Percentiles rank a stretch among this genome's conserved stretches.
phyloP scores from a whole-genome alignment of 1,140 invertebrate genomes.

The honey bee (Apis mellifera) region Amel_HAv3.1 CM009941.2:15041001-15041500 shows the following conservation, averaged over 20 bases:
- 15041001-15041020: conserved; percentile 64
- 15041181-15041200: conserved; percentile 74
- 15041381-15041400: conserved; percentile 72
- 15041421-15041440: conserved; percentile 66
- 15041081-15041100: conserved; percentile 68
- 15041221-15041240: conserved; percentile 24
- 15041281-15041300: background rate
- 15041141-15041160: conserved; percentile 66
- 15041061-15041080: conserved; percentile 70
- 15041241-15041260: conserved; percentile 41
- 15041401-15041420: conserved; percentile 65
- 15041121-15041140: conserved; percentile 56
- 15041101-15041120: conserved; percentile 64
- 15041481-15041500: conserved; percentile 68
- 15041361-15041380: conserved; percentile 69
- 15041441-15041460: conserved; percentile 68
- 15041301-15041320: background rate
- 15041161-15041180: conserved; percentile 73
- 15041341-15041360: conserved; percentile 68
- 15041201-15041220: conserved; percentile 72
- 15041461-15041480: conserved; percentile 67
- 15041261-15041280: background rate
- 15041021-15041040: conserved; percentile 61
- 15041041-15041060: conserved; percentile 76
- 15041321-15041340: background rate